Conservation (phyloP, 2,888 invertebrate genomes). For the Acronicta psi region DNA sequence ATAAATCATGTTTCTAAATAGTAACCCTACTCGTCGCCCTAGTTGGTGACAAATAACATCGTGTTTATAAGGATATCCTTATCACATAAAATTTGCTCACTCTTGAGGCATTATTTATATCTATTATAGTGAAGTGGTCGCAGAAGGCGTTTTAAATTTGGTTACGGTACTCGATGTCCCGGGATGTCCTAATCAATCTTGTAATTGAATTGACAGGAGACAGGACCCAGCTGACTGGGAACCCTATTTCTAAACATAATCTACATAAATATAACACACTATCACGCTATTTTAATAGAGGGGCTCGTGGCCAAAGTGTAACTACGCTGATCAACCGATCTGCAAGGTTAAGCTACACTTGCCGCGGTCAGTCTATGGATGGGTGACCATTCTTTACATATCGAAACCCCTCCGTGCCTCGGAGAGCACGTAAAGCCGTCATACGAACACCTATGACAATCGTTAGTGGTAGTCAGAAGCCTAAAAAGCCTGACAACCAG, state of each 20-base stretch:
- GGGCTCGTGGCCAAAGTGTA: too few relatives aligned
- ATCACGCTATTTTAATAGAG: neutral
- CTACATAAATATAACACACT: neutral
- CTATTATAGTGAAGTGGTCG: conserved; percentile 32
- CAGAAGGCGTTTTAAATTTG: conserved; percentile 14
- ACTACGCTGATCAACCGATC: too few relatives aligned
- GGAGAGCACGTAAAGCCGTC: too few relatives aligned
- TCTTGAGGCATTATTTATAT: conserved; percentile 33
- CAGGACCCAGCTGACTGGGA: neutral
- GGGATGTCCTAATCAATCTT: conserved; percentile 29
- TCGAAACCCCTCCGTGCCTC: too few relatives aligned
- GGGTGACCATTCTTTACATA: too few relatives aligned
- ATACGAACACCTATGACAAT: too few relatives aligned
- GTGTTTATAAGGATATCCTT: conserved; percentile 14
- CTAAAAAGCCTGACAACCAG: too few relatives aligned
- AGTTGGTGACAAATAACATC: conserved; percentile 7
- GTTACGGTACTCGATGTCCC: conserved; percentile 9
- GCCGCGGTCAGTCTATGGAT: too few relatives aligned
- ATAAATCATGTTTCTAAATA: too few relatives aligned
- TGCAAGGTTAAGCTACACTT: too few relatives aligned
- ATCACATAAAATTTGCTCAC: conserved; percentile 12
- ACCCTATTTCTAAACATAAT: neutral
- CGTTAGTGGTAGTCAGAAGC: too few relatives aligned
- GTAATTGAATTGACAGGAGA: conserved; percentile 17
- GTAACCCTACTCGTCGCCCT: neutral